Evolutionary conservation across 2,113 vertebrate species (phyloP).

Genomic region (Indicator indicator): DNA sequence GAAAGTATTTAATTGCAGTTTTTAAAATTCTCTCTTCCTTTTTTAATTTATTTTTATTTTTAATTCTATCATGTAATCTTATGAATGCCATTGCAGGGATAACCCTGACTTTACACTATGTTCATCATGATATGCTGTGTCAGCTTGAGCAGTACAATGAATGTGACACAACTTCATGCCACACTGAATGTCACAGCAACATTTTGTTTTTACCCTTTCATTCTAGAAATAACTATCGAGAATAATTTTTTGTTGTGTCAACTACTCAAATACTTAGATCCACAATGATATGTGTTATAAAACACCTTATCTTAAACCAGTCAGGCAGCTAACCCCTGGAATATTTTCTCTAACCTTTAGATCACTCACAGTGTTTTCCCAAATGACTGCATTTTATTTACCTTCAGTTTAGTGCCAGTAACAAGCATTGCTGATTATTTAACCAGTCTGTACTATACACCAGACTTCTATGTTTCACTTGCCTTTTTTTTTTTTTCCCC

Average conservation of each 20-base stretch:
- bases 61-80: neutral
- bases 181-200: neutral
- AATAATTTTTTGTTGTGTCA: conserved; percentile 29
- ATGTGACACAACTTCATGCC: neutral
- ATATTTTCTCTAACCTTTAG: conserved; percentile 15
- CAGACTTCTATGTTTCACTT: neutral
- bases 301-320: conserved; percentile 5
- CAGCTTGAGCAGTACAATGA: neutral
- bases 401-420: neutral
- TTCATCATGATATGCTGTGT: neutral
- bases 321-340: neutral
- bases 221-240: neutral
- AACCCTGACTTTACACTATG: neutral
- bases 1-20: neutral
- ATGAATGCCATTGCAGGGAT: neutral
- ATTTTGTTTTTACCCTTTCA: neutral
- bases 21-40: neutral
- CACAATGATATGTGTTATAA: neutral
- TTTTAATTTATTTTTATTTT: accelerated
- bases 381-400: conserved; percentile 4
- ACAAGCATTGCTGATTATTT: neutral
- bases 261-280: neutral
- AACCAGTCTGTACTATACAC: neutral
- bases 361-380: neutral
- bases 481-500: neutral